These are phyloP conservation scores for Pseudorhombus dupliciocellatus DNA, from an alignment of 2,113 vertebrate genomes.

Conservation along the genomic window DNA sequence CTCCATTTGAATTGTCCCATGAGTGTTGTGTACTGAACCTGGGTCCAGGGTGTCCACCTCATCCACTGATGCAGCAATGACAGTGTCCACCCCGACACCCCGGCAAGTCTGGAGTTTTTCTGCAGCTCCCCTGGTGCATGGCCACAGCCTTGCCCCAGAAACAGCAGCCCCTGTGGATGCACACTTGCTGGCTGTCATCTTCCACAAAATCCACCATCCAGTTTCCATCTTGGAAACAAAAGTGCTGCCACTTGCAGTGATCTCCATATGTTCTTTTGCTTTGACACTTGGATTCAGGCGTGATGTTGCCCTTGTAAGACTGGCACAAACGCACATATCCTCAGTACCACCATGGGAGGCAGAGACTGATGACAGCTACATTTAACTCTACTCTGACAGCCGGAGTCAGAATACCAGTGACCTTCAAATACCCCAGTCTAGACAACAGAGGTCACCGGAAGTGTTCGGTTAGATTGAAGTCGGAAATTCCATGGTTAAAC, in stretches of 20 bases:
- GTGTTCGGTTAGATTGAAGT: slow-evolving; percentile 31
- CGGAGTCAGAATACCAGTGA: slow-evolving; percentile 51
- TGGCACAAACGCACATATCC: slow-evolving; percentile 67
- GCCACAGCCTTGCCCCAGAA: slow-evolving; percentile 66
- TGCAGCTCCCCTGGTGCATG: slow-evolving; percentile 56
- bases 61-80: slow-evolving; percentile 79
- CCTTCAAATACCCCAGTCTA: slow-evolving; percentile 50
- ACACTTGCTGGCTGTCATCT: slow-evolving; percentile 61
- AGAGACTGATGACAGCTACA: slow-evolving; percentile 69
- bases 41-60: slow-evolving; percentile 52
- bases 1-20: slow-evolving; percentile 49
- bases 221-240: slow-evolving; percentile 45
- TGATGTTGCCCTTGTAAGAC: slow-evolving; percentile 63
- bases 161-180: slow-evolving; percentile 57
- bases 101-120: slow-evolving; percentile 34
- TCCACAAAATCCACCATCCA: slow-evolving; percentile 49
- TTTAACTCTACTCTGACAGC: slow-evolving; percentile 53
- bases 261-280: slow-evolving; percentile 36
- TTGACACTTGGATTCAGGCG: slow-evolving; percentile 49
- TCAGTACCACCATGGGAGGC: slow-evolving; percentile 60
- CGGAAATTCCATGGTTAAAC: slow-evolving; percentile 9
- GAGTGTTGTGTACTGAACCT: slow-evolving; percentile 64
- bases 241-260: slow-evolving; percentile 46
- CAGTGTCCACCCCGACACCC: slow-evolving; percentile 63
- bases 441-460: slow-evolving; percentile 54